Percentiles rank a stretch among this genome's conserved stretches.
Conservation (phyloP, 2,797 vertebrate species). For the Macropus fuliginosus region DNA sequence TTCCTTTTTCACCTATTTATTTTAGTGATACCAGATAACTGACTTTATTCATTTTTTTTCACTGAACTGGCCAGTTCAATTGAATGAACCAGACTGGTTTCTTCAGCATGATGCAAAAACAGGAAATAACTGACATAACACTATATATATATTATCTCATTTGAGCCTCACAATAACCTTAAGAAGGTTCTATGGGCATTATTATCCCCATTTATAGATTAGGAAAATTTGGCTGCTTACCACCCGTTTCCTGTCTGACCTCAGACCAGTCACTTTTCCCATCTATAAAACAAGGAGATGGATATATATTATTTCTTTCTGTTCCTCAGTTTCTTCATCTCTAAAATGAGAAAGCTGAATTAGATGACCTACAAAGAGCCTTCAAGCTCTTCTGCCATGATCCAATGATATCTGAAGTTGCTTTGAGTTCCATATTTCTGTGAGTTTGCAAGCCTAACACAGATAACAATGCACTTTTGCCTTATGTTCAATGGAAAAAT, state of each 20-base stretch:
- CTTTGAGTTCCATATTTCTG: neutral
- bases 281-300: neutral
- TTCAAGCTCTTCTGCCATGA: neutral
- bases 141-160: neutral
- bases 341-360: neutral
- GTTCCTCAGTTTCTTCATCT: neutral
- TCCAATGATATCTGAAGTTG: neutral
- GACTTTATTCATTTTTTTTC: neutral
- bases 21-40: neutral
- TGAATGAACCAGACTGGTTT: neutral
- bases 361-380: neutral
- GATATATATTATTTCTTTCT: neutral
- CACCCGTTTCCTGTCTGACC: neutral
- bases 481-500: slow-evolving; percentile 14
- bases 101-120: neutral
- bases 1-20: neutral
- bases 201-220: neutral
- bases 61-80: neutral
- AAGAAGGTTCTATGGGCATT: slow-evolving; percentile 7
- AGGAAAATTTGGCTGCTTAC: neutral
- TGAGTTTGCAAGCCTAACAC: neutral
- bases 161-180: neutral
- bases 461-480: neutral
- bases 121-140: neutral
- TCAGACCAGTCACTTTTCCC: neutral